Evolutionary conservation across 2,888 invertebrate species (phyloP), one percentile per base, ranked within the genome.

Genomic region (Drosophila mercatorum): DNA sequence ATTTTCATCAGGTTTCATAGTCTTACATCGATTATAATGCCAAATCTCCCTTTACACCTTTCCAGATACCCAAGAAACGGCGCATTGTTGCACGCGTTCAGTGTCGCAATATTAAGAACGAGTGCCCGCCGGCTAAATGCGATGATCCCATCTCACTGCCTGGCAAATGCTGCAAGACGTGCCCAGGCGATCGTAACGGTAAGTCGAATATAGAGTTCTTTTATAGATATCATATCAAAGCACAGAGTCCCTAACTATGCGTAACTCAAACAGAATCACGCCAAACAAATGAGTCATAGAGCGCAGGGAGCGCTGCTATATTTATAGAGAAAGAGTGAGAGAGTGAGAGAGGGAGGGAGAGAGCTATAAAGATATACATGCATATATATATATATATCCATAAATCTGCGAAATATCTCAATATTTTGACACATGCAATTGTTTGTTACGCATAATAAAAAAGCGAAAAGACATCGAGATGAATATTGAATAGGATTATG

Each of bases 91-190:
- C 97, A n/a, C 95, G 96, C 90, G 97, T 97, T 34, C 96, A 96
- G 84, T 98, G 98, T 93, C 95, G 96, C 81, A 98, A 97, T 92
- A 97, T 98, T 78, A 98, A 97, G 93, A 96, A 96, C 91, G 97
- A 98, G 91, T 98, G 98, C 91, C 98, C 98, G 8, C 96, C 96
- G 88, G 96, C 97, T 22, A 95, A 95, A 22, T 98, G 98, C 93
- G 96, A 96, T 74, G 96, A 97, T 83, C 98, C 98, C 0, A 95
- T 97, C 46, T 94, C 97, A 67, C 93, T 96, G 77, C 96, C 97
- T 26, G 97, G 97, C 77, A 95, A 96, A 88, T 98, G 98, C 94
- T 98, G 98, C 94, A 98, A 98, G 94, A 95, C 96, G 6, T 98
- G 98, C 91, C 97, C 97, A 8, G 97, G 96, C 77, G 96, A 97